Base-by-base conservation (phyloP, 2,888 invertebrate species). In the Sycophila texana region DNA sequence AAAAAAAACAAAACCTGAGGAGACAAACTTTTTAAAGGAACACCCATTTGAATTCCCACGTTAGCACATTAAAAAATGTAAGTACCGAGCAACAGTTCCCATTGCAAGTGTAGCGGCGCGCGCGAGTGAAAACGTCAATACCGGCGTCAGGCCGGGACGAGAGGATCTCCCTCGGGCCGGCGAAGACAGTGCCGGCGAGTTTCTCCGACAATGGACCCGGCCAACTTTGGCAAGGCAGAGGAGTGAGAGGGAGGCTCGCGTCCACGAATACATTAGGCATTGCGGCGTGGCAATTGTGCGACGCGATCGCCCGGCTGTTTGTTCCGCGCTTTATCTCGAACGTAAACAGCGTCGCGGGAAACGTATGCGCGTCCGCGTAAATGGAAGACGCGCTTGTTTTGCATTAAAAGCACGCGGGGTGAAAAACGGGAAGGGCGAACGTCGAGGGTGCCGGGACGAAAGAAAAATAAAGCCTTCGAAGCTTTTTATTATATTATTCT, bases 301-400 rank as follows among this genome's bases (percentile, higher is more conserved):
- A 53, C 79, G 65, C 73, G 77, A 67, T 74, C 66, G 66, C 63
- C 71, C 51, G 39, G 60, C 51, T 88, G 87, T 89, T 89, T 88
- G 87, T 89, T 89, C 86, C 87, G 83, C 84, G 86, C 86, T 89
- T 88, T 89, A 89, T 89, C 88, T 87, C 85, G 83, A 88, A 86
- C 86, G 88, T 89, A 88, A 89, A 89, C 86, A 89, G 83, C 82
- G 85, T 82, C 18, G 68, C 66, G n/a, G 49, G 58, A 58, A 60
- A 30, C 18, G 30, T 30, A 30, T 20, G 14, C 26, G 53, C 22
- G 51, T 14, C 39, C n/a, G 14, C 51, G 55, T n/a, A 63, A 60
- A 67, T 70, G 18, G 75, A 70, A 70, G 18, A 39, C 30, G 61
- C 47, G 18, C 26, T 63, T 47, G 47, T 18, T 63, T 63, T 63